Evolutionary conservation across 2,888 invertebrate species (phyloP).

Genomic region (Onchidella celtica): DNA sequence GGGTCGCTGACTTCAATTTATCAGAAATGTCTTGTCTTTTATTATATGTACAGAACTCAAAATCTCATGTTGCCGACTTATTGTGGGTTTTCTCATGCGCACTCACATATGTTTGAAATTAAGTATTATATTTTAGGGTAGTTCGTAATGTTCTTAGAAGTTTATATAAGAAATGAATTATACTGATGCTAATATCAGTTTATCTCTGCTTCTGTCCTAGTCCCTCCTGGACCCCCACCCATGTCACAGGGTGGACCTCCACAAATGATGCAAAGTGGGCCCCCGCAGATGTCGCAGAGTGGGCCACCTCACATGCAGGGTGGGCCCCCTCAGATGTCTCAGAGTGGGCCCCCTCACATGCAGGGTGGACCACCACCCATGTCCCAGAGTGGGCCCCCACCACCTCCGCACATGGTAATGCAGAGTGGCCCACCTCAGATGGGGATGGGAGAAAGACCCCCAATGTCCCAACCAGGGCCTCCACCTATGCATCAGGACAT

Average conservation of each 20-base stretch:
- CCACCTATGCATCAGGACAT: conserved; percentile 10
- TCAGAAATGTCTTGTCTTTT: too few species aligned
- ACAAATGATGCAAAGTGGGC: conserved; percentile 34
- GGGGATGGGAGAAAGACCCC: conserved; percentile 15
- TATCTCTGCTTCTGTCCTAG: too few species aligned
- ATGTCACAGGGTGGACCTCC: conserved; percentile 43
- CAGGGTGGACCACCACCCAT: conserved; percentile 10
- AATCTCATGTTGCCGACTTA: too few species aligned
- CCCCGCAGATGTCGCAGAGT: conserved; percentile 29
- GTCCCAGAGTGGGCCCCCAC: conserved; percentile 25
- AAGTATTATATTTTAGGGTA: too few species aligned
- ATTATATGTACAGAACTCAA: too few species aligned
- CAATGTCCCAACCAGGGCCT: background rate
- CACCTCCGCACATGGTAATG: conserved; percentile 33
- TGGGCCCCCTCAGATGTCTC: background rate
- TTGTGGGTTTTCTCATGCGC: too few species aligned
- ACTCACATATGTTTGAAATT: too few species aligned
- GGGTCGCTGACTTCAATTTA: too few species aligned
- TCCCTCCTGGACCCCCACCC: conserved; percentile 31
- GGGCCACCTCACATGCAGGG: conserved; percentile 28
- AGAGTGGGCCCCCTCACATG: background rate
- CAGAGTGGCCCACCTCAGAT: conserved; percentile 36
- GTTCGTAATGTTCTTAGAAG: too few species aligned
- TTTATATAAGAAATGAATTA: too few species aligned
- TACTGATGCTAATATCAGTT: too few species aligned